These are phyloP conservation scores for Calephelis virginiensis DNA, from an alignment of 1,140 invertebrate species.

Conservation along the genomic window DNA sequence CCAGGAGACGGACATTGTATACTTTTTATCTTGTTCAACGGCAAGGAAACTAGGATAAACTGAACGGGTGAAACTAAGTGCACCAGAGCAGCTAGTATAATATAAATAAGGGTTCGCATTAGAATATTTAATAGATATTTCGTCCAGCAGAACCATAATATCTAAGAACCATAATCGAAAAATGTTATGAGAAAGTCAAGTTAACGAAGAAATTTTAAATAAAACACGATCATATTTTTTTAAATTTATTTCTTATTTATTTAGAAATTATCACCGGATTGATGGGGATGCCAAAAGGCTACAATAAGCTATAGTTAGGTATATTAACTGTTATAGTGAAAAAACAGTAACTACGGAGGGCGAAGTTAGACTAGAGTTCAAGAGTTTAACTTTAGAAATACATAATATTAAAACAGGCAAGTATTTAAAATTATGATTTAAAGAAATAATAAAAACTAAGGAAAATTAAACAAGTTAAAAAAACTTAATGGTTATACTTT, in stretches of 20 bases:
- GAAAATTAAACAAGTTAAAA: background rate
- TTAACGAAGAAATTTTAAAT: background rate
- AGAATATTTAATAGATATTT: too few species aligned
- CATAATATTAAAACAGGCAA: too few species aligned
- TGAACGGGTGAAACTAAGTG: too few species aligned
- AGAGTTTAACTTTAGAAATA: constrained; percentile 51
- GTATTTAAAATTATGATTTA: background rate
- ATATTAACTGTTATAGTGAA: constrained; percentile 20
- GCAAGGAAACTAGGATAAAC: too few species aligned
- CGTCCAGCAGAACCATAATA: too few species aligned
- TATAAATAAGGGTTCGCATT: too few species aligned
- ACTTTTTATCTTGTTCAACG: too few species aligned
- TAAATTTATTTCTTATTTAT: background rate
- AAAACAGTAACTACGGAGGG: constrained; percentile 3
- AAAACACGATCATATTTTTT: background rate
- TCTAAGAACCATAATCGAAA: too few species aligned
- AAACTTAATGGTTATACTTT: constrained; percentile 47
- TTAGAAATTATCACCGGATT: background rate
- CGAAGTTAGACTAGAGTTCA: constrained; percentile 48
- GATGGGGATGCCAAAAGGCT: background rate
- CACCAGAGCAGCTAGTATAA: too few species aligned
- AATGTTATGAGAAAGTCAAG: too few species aligned
- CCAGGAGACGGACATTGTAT: too few species aligned
- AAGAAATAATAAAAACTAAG: constrained; percentile 1
- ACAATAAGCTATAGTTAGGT: background rate